Evolutionary conservation across 2,888 invertebrate species (phyloP).

Genomic region (Conops quadrifasciatus): DNA sequence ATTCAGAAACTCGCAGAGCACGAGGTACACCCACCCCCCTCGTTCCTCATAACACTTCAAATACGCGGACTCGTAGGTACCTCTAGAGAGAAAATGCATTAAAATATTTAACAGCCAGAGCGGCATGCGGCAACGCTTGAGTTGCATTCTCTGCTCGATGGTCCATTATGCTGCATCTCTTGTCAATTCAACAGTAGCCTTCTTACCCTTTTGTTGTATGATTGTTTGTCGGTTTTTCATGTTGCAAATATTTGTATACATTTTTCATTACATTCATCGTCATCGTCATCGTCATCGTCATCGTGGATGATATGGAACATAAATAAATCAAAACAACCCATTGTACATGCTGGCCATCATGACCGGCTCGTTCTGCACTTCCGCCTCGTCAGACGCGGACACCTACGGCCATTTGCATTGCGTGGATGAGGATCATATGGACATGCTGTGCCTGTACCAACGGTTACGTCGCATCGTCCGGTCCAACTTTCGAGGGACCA

Average conservation of each 20-base stretch:
- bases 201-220: background rate
- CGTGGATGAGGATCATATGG: slow-evolving; percentile 59
- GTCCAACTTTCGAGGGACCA: slow-evolving; percentile 61
- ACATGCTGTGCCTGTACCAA: slow-evolving; percentile 58
- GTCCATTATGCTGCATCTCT: background rate
- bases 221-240: slow-evolving; percentile 12
- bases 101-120: background rate
- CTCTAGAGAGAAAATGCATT: background rate
- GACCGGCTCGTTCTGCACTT: background rate
- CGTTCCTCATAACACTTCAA: too few species aligned
- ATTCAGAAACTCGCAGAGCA: too few species aligned
- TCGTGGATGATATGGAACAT: background rate
- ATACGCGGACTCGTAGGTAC: background rate
- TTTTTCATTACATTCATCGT: slow-evolving; percentile 5
- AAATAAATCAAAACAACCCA: background rate
- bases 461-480: slow-evolving; percentile 58
- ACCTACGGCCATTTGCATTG: slow-evolving; percentile 56
- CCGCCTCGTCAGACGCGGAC: slow-evolving; percentile 47
- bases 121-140: too few species aligned
- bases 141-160: background rate
- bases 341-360: background rate
- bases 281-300: background rate
- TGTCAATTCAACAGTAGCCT: background rate
- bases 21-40: too few species aligned
- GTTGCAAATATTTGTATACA: slow-evolving; percentile 4